Base-by-base conservation (phyloP, 1,140 invertebrate species). In the Megalopta genalis region DNA sequence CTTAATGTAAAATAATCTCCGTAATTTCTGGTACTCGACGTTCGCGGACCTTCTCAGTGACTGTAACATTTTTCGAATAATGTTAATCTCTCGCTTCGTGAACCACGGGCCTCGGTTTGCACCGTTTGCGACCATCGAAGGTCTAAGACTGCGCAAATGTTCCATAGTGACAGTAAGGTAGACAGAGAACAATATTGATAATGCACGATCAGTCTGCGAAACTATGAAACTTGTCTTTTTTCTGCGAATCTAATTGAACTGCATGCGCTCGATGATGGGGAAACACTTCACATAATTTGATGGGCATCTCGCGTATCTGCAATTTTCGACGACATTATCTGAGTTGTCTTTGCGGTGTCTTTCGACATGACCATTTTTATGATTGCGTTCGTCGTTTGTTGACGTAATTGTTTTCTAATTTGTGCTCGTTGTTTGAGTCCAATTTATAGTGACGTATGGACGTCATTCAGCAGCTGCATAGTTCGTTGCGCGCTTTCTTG, bases 211-310 rank as follows among this genome's bases (percentile, higher is more conserved):
- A 81, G 81, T 27, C 0, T 27, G 10, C 1, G 32, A 2, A 62
- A 25, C 73, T 78, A 70, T 67, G n/a, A 75, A 27, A 59, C 67
- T 37, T 77, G 73, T 81, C 84, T 68, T 18, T 65, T 67, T 69
- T 70, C 72, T 49, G 37, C 14, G 16, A 42, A 73, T 79, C 66
- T 80, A 80, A 14, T 25, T 79, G 32, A 21, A 49, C 8, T n/a
- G 18, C 37, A 23, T 69, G 23, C 25, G 49, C 2, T 0, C 14
- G 37, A 14, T 66, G 60, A 66, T 62, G 68, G 27, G 68, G 21
- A 65, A 57, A 66, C 63, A 42, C 12, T 65, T 67, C 25, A 0
- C 10, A 71, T 64, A 70, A 27, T 32, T 77, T 16, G 52, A 16
- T 37, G 18, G 54, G 52, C n/a, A 27, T 54, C 0, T 60, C 7